Base-by-base conservation (phyloP, 2,797 vertebrate species). In the Rhadinocentrus ornatus region DNA sequence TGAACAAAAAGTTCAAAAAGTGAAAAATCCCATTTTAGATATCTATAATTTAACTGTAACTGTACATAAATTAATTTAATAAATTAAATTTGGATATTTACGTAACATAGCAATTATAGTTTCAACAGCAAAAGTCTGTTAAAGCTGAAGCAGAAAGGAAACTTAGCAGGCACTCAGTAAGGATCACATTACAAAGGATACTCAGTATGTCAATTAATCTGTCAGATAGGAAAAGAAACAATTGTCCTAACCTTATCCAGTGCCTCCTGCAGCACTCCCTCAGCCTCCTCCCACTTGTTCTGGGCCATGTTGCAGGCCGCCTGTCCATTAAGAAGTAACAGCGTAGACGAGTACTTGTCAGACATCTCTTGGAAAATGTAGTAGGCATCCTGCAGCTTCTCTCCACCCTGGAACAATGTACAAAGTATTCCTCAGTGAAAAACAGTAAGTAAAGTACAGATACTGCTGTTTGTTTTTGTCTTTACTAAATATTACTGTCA, bases 361-460 rank as follows among this genome's bases (percentile, higher is more conserved):
- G 96, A 95, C 96, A 99, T 96, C 93, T 99, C 98, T 77, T 99
- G 98, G 93, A 99, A 99, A 89, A 98, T 98, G 93, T 99, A 99
- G 82, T 96, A 99, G 6, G 97, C 97, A 0, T 99, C 97, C 79
- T 99, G 98, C 50, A 99, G 85, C 88, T 99, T 99, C 82, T 99
- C 97, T 2, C 97, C 96, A 0, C 97, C 97, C 97, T 99, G 89
- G 3, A 81, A 81, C 46, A 56, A 69, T 53, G 78, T 64, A 59
- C 52, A 76, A 20, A 52, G 32, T 20, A 41, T 50, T 46, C 13
- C 62, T n/a, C 59, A 46, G 53, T 1, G 26, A 1, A 35, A 1
- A 29, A 48, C 46, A 27, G 1, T 15, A 52, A 26, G 50, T 26
- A 18, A 55, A 1, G 13, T 15, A 55, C 53, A 31, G 24, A 5